Base-by-base conservation (phyloP, 2,888 invertebrate genomes). In the Neocrepidodera transversa region DNA sequence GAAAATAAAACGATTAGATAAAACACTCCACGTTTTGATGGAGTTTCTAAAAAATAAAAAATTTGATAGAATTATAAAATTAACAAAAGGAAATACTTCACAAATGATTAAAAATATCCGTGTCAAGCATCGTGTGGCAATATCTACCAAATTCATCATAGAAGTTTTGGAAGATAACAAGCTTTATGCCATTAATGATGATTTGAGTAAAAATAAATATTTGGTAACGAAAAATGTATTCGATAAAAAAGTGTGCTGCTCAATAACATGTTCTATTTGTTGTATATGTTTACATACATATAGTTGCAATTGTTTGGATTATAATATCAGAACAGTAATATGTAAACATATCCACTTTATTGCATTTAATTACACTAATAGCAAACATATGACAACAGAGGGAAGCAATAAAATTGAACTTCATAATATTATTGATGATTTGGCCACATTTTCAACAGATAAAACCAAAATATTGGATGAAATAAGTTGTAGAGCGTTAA, bases 261-360 rank as follows among this genome's bases (percentile, higher is more conserved):
- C 17, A 43, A 18, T 43, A 18, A 18, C 8, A 43, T 43, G 43
- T 18, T 10, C 17, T 18, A 18, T 43, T 17, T 43, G 43, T 23
- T 18, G 7, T 18, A 43, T 43, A 16, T 43, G 43, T 43, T 2
- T 43, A 17, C 43, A 43, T 18, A 43, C 43, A 43, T 43, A 20
- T 43, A 17, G 20, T n/a, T 43, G 23, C 18, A 43, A 10, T 18
- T 43, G 43, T 43, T 6, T 18, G 20, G 18, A 43, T 18, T 18
- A n/a, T 10, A 18, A 18, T 43, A 18, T 43, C 17, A 17, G 20
- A 43, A 43, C 17, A 18, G 8, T 18, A 17, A 43, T 43, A 18
- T 43, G 43, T 43, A 43, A 43, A 43, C 43, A 43, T 43, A 43
- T 20, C 8, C 43, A 43, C 23, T 43, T 17, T 18, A 43, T 43